These are phyloP conservation scores for Schrankia costaestrigalis DNA, from an alignment of 2,888 invertebrate species.

Conservation along the genomic window DNA sequence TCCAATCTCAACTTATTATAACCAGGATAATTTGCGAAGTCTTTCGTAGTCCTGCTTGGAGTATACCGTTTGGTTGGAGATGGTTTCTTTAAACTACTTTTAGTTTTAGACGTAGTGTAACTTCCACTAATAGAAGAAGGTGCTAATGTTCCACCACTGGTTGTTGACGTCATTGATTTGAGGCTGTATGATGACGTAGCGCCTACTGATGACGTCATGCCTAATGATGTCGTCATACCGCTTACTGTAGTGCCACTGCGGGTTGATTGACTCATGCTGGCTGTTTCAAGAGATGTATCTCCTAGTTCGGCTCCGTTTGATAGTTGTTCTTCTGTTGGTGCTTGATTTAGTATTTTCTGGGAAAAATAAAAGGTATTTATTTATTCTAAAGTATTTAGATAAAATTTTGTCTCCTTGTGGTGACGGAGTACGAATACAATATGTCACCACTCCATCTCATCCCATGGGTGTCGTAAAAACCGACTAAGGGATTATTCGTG, in stretches of 20 bases:
- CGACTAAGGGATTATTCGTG: too few relatives aligned
- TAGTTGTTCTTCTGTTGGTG: conserved; percentile 66
- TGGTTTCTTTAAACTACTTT: conserved; percentile 70
- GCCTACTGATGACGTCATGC: conserved; percentile 66
- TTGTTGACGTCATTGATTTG: conserved; percentile 61
- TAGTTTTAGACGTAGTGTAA: conserved; percentile 62
- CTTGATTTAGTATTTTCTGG: conserved; percentile 75
- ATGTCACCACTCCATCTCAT: too few relatives aligned
- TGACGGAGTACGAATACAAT: too few relatives aligned
- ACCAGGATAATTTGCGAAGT: conserved; percentile 59
- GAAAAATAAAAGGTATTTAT: conserved; percentile 1
- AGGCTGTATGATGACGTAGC: conserved; percentile 68
- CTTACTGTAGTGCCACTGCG: conserved; percentile 50
- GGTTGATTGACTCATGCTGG: conserved; percentile 61
- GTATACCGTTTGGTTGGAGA: conserved; percentile 68
- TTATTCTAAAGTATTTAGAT: too few relatives aligned
- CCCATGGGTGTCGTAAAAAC: too few relatives aligned
- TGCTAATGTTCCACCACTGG: conserved; percentile 64
- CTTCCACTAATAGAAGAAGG: conserved; percentile 69
- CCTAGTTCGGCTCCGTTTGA: conserved; percentile 52
- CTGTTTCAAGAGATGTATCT: conserved; percentile 53
- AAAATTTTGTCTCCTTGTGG: too few relatives aligned
- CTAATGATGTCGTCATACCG: conserved; percentile 60
- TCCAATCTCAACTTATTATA: conserved; percentile 75
- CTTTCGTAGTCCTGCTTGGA: conserved; percentile 54